These are phyloP conservation scores for Drosophila carrolli DNA, from an alignment of 1,140 invertebrate genomes.

Conservation along the genomic window DNA sequence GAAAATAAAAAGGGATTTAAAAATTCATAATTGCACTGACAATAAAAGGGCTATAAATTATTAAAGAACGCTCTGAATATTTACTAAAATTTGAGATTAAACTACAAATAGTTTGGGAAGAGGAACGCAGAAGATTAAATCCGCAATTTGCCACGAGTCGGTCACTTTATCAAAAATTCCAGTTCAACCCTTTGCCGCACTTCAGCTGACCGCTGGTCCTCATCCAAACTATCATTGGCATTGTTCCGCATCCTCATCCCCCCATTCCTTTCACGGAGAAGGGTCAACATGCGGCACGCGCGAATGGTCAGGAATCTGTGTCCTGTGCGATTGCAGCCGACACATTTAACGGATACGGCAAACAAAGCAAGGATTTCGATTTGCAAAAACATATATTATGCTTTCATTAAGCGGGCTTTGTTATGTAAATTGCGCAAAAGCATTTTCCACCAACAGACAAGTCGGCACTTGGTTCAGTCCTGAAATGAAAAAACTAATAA, in stretches of 20 bases:
- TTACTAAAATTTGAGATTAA: neutral
- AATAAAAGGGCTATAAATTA: constrained; percentile 2
- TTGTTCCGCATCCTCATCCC: constrained; percentile 32
- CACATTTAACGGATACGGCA: constrained; percentile 42
- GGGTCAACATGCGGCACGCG: constrained; percentile 63
- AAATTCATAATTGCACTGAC: constrained; percentile 33
- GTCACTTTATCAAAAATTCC: constrained; percentile 21
- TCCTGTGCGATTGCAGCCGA: constrained; percentile 28
- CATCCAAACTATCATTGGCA: constrained; percentile 36
- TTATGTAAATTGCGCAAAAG: constrained; percentile 58
- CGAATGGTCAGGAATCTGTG: constrained; percentile 28
- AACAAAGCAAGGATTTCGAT: constrained; percentile 37
- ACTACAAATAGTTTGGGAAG: neutral
- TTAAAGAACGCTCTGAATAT: neutral
- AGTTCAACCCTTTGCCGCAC: constrained; percentile 54
- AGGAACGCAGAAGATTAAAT: neutral
- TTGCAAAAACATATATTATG: constrained; percentile 51
- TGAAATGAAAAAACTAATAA: neutral
- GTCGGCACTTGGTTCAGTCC: neutral
- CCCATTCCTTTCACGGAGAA: constrained; percentile 5
- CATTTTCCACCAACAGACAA: constrained; percentile 11
- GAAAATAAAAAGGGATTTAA: constrained; percentile 42
- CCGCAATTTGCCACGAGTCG: constrained; percentile 17
- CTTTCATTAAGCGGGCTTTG: constrained; percentile 51
- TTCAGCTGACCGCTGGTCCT: constrained; percentile 64